Base-by-base conservation (phyloP, 1,140 invertebrate genomes). In the Lordiphosa collinella region DNA sequence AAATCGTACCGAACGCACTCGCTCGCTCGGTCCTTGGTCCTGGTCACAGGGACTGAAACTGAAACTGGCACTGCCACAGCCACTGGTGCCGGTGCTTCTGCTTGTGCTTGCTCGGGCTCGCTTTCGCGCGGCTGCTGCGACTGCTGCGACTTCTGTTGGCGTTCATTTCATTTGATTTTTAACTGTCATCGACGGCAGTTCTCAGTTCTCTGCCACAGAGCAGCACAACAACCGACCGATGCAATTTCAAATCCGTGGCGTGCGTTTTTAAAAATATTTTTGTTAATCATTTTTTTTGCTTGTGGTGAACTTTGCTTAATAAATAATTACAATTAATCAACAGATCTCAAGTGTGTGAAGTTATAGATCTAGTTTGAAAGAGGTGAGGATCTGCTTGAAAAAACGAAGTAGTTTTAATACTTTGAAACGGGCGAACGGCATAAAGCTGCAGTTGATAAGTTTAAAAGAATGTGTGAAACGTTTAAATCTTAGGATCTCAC, bases 121-220 rank as follows among this genome's bases (percentile, higher is more conserved):
- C 66, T 50, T 50, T 44, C 13, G n/a, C 34, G 60, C 29, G 37
- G 41, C 52, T 61, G 61, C 55, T 56, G 32, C 16, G 58, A 18
- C 46, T 43, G 37, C 35, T 46, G 40, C 29, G 32, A 25, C 40
- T 35, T 18, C 18, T 41, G 47, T 40, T 59, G 55, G 53, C 66
- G 40, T 55, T 78, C 66, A 87, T 87, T 87, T 87, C 85, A 88
- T 88, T 88, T 88, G 80, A 88, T 88, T 87, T 70, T 88, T 75
- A 88, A 86, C 86, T 88, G 86, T 87, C 86, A 88, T 86, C 79
- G 76, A 50, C 63, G 57, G 40, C 69, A 70, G 85, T 82, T 65
- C 13, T 50, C 11, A 50, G 57, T 32, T 32, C 40, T 38, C 16
- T 11, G 16, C 4, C 9, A 44, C 22, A 29, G 7, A 11, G 41